Conservation (phyloP, 2,113 vertebrate genomes). For the Bujurquina vittata region DNA sequence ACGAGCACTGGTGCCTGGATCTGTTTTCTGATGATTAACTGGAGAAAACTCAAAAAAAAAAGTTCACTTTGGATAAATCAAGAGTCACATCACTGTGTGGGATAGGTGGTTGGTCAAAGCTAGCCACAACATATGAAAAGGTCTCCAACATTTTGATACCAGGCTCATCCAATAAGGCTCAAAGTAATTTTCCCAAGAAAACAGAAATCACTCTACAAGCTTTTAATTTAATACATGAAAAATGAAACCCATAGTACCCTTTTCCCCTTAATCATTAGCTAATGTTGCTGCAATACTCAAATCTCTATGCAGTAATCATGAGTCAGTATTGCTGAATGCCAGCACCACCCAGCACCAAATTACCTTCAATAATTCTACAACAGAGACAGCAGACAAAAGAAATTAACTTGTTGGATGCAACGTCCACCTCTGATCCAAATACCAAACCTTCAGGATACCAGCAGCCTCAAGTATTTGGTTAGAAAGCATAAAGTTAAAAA, state of each 20-base stretch:
- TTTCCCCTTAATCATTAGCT: background rate
- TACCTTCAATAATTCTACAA: background rate
- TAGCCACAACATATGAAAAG: too few relatives aligned
- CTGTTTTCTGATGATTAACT: background rate
- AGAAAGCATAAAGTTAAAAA: constrained; percentile 7
- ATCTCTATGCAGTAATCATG: background rate
- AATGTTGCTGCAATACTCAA: background rate
- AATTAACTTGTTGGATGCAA: background rate
- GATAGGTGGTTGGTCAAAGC: too few relatives aligned
- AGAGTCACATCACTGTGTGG: too few relatives aligned
- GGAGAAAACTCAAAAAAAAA: background rate
- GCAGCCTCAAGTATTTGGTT: background rate
- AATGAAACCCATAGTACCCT: background rate
- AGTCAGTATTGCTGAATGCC: background rate
- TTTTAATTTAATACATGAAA: background rate
- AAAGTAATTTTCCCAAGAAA: too few relatives aligned
- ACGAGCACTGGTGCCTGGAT: too few relatives aligned
- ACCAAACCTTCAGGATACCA: background rate
- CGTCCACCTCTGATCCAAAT: background rate
- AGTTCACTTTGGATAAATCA: background rate
- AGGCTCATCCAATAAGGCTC: too few relatives aligned
- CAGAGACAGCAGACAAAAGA: background rate
- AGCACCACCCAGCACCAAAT: background rate
- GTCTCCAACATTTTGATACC: too few relatives aligned
- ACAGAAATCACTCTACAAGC: background rate